phyloP scores from a whole-genome alignment of 1,140 invertebrate genomes.

The Ditylenchus dipsaci region DNA sequence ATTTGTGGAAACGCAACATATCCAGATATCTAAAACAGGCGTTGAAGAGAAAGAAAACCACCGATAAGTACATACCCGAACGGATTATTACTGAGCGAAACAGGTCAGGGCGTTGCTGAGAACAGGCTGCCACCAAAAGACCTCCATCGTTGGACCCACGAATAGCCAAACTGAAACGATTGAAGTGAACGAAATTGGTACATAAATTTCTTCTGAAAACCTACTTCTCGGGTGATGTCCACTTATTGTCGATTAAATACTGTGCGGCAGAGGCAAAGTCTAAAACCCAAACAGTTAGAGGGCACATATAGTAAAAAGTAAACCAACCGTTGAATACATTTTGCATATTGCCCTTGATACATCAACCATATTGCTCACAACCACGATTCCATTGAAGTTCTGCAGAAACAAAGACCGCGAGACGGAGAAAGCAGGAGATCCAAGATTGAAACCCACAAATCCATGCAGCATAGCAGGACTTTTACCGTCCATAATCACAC shows the following conservation, averaged over 20 bases:
- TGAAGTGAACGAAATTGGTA: no score
- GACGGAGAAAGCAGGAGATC: constrained; percentile 78
- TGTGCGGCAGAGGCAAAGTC: constrained; percentile 86
- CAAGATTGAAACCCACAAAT: constrained; percentile 96
- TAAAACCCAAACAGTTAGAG: no score
- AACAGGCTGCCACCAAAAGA: constrained; percentile 78
- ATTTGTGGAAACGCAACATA: constrained; percentile 94
- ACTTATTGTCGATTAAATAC: constrained; percentile 77
- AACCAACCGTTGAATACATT: constrained; percentile 77
- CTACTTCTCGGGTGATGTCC: constrained; percentile 68
- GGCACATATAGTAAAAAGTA: no score
- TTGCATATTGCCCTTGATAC: constrained; percentile 85
- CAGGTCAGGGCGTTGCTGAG: constrained; percentile 89
- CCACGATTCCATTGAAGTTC: constrained; percentile 79
- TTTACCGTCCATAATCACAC: constrained; percentile 67
- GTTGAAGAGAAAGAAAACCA: neutral
- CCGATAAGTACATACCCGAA: constrained; percentile 69
- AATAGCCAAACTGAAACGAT: constrained; percentile 68
- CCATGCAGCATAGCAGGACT: constrained; percentile 82
- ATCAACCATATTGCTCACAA: constrained; percentile 92
- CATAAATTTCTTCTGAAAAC: no score
- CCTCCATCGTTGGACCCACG: constrained; percentile 93
- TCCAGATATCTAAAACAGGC: constrained; percentile 78
- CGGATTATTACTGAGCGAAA: constrained; percentile 83
- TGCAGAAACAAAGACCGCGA: constrained; percentile 80